phyloP scores from a whole-genome alignment of 1,140 invertebrate genomes.

The Apis mellifera region DNA sequence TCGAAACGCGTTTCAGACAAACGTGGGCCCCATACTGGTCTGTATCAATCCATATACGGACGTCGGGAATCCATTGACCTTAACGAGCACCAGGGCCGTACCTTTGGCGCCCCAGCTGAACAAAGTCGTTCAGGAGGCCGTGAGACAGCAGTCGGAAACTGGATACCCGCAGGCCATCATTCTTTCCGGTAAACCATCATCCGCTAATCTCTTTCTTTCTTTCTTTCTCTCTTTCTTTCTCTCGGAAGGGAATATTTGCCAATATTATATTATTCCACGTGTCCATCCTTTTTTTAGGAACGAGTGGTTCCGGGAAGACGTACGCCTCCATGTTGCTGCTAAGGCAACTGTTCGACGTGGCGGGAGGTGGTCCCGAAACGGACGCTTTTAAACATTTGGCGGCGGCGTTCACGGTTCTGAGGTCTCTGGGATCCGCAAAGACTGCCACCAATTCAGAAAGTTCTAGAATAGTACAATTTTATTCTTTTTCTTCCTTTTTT shows the following conservation, averaged over 20 bases:
- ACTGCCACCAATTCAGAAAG: conserved; percentile 95
- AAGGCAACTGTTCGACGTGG: conserved; percentile 94
- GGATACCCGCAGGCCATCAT: conserved; percentile 97
- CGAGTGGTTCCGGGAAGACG: conserved; percentile 97
- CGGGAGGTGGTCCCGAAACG: conserved; percentile 95
- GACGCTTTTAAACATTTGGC: conserved; percentile 98
- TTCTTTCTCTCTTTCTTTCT: neutral
- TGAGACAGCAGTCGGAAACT: conserved; percentile 95
- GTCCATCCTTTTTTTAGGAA: conserved; percentile 83
- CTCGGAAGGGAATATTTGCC: neutral
- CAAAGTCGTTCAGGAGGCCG: conserved; percentile 94
- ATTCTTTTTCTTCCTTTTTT: neutral
- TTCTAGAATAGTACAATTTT: conserved; percentile 90
- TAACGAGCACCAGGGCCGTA: conserved; percentile 90
- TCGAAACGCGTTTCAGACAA: conserved; percentile 86
- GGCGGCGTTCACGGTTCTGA: conserved; percentile 95
- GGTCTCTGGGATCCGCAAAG: conserved; percentile 94
- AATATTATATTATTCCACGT: neutral
- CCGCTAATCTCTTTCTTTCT: neutral
- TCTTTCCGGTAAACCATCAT: conserved; percentile 86
- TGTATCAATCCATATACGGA: conserved; percentile 94
- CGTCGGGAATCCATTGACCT: conserved; percentile 92
- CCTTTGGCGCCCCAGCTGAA: conserved; percentile 88
- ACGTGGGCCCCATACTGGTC: conserved; percentile 94
- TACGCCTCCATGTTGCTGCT: conserved; percentile 95